Percentiles rank a stretch among this genome's conserved stretches.
Conservation (phyloP, 2,797 vertebrate species). For the Microctenopoma lineatum region DNA sequence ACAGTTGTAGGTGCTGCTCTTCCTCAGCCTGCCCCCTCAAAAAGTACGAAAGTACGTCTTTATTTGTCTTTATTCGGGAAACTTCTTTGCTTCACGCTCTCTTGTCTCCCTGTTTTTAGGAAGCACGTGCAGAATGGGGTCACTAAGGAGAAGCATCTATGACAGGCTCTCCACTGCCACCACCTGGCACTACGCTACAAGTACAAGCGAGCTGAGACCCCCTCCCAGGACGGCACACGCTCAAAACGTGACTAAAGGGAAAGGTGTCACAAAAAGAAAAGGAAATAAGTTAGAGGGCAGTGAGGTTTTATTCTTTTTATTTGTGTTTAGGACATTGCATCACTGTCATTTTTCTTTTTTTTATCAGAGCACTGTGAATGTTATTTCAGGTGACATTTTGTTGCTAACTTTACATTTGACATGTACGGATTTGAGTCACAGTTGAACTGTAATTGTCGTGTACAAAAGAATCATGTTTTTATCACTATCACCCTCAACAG, state of each 20-base stretch:
- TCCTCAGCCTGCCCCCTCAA: constrained; percentile 17
- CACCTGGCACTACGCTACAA: constrained; percentile 68
- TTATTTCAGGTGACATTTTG: constrained; percentile 72
- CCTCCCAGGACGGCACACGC: constrained; percentile 41
- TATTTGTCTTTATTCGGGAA: constrained; percentile 63
- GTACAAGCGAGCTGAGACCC: constrained; percentile 53
- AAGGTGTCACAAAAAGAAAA: constrained; percentile 42
- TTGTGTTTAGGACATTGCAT: constrained; percentile 63
- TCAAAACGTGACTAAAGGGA: constrained; percentile 37
- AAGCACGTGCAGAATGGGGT: constrained; percentile 89
- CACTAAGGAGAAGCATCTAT: constrained; percentile 90
- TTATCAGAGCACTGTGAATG: constrained; percentile 81
- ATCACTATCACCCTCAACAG: neutral
- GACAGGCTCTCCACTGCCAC: constrained; percentile 71
- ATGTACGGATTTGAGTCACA: constrained; percentile 29
- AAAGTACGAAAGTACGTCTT: constrained; percentile 51
- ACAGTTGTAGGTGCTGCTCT: constrained; percentile 10
- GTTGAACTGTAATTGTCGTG: constrained; percentile 30
- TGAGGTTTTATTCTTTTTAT: constrained; percentile 52
- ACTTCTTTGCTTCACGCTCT: neutral
- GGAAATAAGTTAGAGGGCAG: constrained; percentile 45
- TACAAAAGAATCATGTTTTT: constrained; percentile 23
- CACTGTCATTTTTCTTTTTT: constrained; percentile 57
- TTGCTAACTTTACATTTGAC: constrained; percentile 60
- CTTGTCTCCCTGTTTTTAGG: constrained; percentile 59